These are phyloP conservation scores for Pseudomyrmex flavicornis DNA, from an alignment of 1,140 invertebrate genomes.

Conservation along the genomic window DNA sequence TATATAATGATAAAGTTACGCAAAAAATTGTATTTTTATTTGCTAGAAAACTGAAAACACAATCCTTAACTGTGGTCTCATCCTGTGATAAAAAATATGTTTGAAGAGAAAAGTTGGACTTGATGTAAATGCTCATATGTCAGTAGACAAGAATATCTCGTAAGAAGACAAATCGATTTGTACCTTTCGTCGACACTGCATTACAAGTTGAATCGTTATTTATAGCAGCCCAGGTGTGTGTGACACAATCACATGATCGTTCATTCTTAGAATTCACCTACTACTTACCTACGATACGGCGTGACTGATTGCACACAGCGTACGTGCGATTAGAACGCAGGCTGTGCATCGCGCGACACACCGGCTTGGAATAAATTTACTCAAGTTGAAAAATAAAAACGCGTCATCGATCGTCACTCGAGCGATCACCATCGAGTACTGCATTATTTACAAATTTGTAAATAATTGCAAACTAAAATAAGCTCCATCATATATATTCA, in stretches of 20 bases:
- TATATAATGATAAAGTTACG: no score
- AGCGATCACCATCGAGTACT: background rate
- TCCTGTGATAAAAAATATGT: no score
- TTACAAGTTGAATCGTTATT: constrained; percentile 22
- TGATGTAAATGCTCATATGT: background rate
- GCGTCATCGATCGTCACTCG: background rate
- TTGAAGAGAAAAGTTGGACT: no score
- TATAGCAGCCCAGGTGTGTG: constrained; percentile 19
- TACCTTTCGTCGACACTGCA: background rate
- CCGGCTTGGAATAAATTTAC: constrained; percentile 31
- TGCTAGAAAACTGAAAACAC: no score
- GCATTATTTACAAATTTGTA: constrained; percentile 20
- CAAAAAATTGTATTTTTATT: no score
- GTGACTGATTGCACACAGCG: constrained; percentile 16
- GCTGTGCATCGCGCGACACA: constrained; percentile 9
- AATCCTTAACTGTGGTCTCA: no score
- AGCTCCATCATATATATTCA: background rate
- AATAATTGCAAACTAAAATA: background rate
- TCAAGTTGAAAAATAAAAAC: constrained; percentile 2
- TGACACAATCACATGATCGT: constrained; percentile 5
- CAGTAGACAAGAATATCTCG: background rate
- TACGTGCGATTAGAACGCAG: background rate
- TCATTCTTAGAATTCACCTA: background rate
- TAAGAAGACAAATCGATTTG: background rate
- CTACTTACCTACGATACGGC: background rate